A percentile compares a stretch with the other conserved stretches of the same genome.
These are phyloP conservation scores for Pachypeltis micranthus DNA, from an alignment of 1,140 invertebrate species.

Conservation along the genomic window DNA sequence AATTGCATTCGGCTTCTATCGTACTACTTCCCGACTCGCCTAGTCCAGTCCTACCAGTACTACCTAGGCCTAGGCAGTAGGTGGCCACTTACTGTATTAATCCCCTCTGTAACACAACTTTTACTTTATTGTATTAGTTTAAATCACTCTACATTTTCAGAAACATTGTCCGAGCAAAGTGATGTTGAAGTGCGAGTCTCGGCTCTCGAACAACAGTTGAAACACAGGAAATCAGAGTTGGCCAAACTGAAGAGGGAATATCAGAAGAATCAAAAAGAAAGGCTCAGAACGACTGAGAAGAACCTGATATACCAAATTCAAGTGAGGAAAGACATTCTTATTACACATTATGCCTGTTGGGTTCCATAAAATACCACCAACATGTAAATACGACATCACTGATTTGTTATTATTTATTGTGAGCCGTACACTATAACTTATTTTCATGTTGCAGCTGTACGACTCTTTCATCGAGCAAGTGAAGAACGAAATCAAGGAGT, in stretches of 20 bases:
- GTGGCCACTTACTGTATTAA: too few species aligned
- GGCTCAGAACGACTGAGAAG: constrained; percentile 39
- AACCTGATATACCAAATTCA: constrained; percentile 43
- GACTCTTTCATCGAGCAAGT: constrained; percentile 40
- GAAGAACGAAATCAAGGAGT: constrained; percentile 36
- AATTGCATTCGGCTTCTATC: too few species aligned
- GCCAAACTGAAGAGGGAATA: constrained; percentile 39
- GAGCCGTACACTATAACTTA: too few species aligned
- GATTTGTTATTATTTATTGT: neutral
- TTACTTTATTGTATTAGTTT: too few species aligned
- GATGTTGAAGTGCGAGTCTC: constrained; percentile 41
- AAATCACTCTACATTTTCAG: too few species aligned
- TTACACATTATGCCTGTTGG: neutral
- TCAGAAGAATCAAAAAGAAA: constrained; percentile 36
- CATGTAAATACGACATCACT: too few species aligned
- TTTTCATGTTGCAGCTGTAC: constrained; percentile 38
- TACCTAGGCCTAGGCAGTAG: too few species aligned
- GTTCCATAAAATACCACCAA: too few species aligned
- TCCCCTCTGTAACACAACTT: too few species aligned
- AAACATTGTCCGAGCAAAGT: constrained; percentile 42
- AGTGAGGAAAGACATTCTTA: constrained; percentile 31
- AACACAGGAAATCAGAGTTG: constrained; percentile 38
- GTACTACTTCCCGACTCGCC: too few species aligned
- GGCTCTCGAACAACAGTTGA: constrained; percentile 40
- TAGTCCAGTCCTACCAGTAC: too few species aligned